Conservation (phyloP, 2,888 invertebrate genomes). For the Parasteatoda lunata region DNA sequence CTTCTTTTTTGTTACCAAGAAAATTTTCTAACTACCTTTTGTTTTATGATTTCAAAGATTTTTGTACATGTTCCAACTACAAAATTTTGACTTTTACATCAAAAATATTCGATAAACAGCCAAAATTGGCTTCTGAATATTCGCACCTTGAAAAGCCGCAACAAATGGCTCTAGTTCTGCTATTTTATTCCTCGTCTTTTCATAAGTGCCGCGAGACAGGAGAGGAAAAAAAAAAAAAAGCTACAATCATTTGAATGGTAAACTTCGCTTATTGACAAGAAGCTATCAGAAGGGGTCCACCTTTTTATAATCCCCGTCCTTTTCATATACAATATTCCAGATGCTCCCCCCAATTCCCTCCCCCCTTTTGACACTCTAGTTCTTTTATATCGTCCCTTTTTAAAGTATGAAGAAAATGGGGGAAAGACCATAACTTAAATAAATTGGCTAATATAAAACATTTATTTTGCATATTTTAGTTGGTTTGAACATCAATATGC, state of each 20-base stretch:
- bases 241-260: slow-evolving; percentile 14
- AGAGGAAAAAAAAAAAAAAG: slow-evolving; percentile 28
- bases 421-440: background rate
- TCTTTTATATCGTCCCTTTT: background rate
- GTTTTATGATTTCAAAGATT: too few species aligned
- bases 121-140: slow-evolving; percentile 14
- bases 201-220: slow-evolving; percentile 12
- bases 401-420: background rate
- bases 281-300: slow-evolving; percentile 38
- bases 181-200: slow-evolving; percentile 17
- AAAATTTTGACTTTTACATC: background rate
- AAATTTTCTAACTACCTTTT: too few species aligned
- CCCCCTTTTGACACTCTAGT: background rate
- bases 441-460: background rate
- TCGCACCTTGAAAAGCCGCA: slow-evolving; percentile 49
- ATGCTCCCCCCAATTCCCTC: slow-evolving; percentile 17
- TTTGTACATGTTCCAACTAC: too few species aligned
- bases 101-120: slow-evolving; percentile 22
- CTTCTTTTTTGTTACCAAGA: too few species aligned
- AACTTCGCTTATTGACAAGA: slow-evolving; percentile 45
- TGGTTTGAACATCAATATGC: background rate
- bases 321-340: slow-evolving; percentile 50
- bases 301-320: slow-evolving; percentile 43
- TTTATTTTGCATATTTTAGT: background rate
- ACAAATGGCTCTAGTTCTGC: slow-evolving; percentile 51